A percentile compares a stretch with the other conserved stretches of the same genome.
These are phyloP conservation scores for Linurgus olivaceus DNA, from an alignment of 2,797 vertebrate genomes.

Conservation along the genomic window DNA sequence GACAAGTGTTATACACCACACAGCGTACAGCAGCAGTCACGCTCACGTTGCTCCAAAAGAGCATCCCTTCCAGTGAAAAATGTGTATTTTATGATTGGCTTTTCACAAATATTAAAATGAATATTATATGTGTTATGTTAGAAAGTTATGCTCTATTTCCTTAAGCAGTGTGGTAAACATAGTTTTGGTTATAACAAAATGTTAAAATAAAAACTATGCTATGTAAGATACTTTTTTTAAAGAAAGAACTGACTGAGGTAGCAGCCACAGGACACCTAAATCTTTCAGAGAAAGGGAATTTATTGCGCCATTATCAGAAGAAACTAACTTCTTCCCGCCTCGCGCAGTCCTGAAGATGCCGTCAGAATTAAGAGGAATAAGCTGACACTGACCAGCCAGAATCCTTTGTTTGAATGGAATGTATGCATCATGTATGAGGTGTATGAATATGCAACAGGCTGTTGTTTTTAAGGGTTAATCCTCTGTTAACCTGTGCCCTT, in stretches of 20 bases:
- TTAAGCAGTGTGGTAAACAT: background rate
- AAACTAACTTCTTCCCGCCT: background rate
- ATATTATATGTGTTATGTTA: background rate
- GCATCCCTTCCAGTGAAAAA: background rate
- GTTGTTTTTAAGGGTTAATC: background rate
- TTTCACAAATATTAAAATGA: background rate
- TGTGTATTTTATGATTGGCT: background rate
- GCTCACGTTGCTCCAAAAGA: background rate
- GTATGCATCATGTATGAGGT: background rate
- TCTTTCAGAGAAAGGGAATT: background rate
- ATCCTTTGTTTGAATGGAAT: background rate
- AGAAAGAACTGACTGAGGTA: background rate
- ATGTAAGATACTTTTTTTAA: background rate
- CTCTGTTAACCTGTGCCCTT: background rate
- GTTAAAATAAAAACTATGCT: background rate
- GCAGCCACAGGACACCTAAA: background rate
- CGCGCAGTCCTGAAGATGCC: too few species aligned
- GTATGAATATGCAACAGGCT: background rate
- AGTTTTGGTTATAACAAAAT: background rate
- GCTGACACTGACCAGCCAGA: background rate
- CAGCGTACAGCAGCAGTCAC: accelerated
- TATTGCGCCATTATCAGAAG: background rate
- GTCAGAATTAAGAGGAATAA: background rate
- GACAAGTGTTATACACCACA: accelerated
- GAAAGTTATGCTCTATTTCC: background rate